A percentile compares a stretch with the other conserved stretches of the same genome.
phyloP scores from a whole-genome alignment of 2,113 vertebrate genomes.

The Pristiophorus japonicus region DNA sequence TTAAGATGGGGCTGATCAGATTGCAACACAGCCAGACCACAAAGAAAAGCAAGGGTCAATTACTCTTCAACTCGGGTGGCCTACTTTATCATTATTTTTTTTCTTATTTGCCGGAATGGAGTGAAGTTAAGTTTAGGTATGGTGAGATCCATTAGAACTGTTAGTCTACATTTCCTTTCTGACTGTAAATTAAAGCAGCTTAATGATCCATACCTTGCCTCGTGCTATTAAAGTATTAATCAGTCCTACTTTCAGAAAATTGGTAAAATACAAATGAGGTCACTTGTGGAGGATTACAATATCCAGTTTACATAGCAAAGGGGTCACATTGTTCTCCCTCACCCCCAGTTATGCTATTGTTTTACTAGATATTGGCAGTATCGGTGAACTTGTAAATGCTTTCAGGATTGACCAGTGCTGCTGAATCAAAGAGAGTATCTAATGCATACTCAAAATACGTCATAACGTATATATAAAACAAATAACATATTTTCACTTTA shows the following conservation, averaged over 20 bases:
- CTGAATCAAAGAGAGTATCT: neutral
- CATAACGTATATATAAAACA: too few relatives aligned
- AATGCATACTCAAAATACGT: neutral
- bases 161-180: neutral
- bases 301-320: neutral
- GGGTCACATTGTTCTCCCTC: neutral
- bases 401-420: neutral
- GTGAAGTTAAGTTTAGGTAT: neutral
- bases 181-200: neutral
- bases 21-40: too few relatives aligned
- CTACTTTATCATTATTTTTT: too few relatives aligned
- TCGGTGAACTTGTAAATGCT: neutral
- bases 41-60: too few relatives aligned
- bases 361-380: neutral
- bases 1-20: too few relatives aligned
- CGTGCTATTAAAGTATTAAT: neutral
- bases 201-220: neutral
- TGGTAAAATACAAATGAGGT: neutral
- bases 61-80: neutral
- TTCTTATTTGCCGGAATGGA: too few relatives aligned
- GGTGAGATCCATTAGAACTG: neutral
- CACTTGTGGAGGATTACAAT: neutral
- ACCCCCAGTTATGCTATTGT: neutral
- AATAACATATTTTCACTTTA: too few relatives aligned
- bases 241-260: neutral